Evolutionary conservation across 2,797 vertebrate species (phyloP), one percentile per base, ranked within the genome.

Genomic region (Gallirallus australis): DNA sequence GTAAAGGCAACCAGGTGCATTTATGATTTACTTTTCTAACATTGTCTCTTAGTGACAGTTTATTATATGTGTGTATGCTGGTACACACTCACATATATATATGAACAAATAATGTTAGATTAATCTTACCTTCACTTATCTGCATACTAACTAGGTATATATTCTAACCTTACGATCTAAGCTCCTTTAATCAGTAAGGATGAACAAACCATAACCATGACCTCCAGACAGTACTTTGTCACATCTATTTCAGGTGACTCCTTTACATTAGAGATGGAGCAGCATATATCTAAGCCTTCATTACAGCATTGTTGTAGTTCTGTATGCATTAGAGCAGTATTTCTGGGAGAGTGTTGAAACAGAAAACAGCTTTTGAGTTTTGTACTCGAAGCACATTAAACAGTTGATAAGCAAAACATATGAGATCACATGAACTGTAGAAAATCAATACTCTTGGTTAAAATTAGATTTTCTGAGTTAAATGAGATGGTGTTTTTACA

Each of bases 371-470:
- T 54, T 91, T 11, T n/a, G 13, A 30, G n/a, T 63, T 95, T 75
- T 89, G 2, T 48, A 53, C 12, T 45, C 11, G 7, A 56, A 82
- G 25, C 2, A 37, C 20, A 73, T 18, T 50, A 60, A 85, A 33
- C 52, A 56, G 12, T 53, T 3, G 2, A 71, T 56, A 66, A 80
- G 27, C 56, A 73, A 27, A 63, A 56, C 35, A 15, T 63, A 73
- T 0, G 0, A 70, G 33, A 73, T 70, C 45, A 23, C 2, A 4
- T 35, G 13, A 88, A 35, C 35, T 73, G 2, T 56, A 68, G 15
- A 65, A 76, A 89, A 83, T 47, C 12, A 4, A 20, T 50, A 17
- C 11, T 37, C 82, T 78, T 30, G 40, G 15, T 79, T 91, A 57
- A 82, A 82, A 59, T 54, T 69, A 65, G 50, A 47, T 53, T 1